These are phyloP conservation scores for Myotis vivesi DNA, from an alignment of 2,797 vertebrate species.

Conservation along the genomic window DNA sequence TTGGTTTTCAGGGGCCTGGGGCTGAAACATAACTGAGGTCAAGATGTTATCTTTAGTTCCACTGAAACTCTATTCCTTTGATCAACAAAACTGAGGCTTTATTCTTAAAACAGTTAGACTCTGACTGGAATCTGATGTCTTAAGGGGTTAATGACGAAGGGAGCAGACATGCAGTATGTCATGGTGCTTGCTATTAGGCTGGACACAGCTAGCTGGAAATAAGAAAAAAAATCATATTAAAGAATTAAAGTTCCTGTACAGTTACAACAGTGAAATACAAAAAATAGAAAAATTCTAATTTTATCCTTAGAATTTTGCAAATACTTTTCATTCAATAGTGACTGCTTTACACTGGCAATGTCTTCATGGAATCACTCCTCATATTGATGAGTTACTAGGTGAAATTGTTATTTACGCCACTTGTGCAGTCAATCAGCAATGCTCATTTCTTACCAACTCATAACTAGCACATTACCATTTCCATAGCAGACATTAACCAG, in stretches of 20 bases:
- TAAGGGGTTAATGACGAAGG: background rate
- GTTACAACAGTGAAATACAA: background rate
- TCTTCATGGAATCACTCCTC: slow-evolving; percentile 5
- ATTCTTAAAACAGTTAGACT: background rate
- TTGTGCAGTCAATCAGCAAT: slow-evolving; percentile 43
- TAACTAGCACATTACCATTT: slow-evolving; percentile 54
- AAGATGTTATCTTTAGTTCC: background rate
- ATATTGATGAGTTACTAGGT: slow-evolving; percentile 47
- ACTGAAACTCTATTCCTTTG: background rate
- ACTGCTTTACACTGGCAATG: slow-evolving; percentile 57
- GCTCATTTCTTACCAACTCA: slow-evolving; percentile 40
- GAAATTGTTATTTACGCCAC: slow-evolving; percentile 52
- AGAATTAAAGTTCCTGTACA: background rate
- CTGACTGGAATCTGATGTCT: background rate
- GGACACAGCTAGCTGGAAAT: too few relatives aligned
- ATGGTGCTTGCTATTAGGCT: too few relatives aligned
- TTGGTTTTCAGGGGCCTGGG: background rate
- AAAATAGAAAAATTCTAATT: background rate
- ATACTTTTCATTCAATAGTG: background rate
- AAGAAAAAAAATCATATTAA: background rate
- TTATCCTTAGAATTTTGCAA: background rate
- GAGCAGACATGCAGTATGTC: background rate
- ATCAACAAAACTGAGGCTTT: background rate
- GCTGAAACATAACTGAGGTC: background rate
- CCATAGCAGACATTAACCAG: slow-evolving; percentile 75